Percentiles rank a stretch among this genome's conserved stretches.
phyloP scores from a whole-genome alignment of 2,797 vertebrate species.

The Limosa lapponica region DNA sequence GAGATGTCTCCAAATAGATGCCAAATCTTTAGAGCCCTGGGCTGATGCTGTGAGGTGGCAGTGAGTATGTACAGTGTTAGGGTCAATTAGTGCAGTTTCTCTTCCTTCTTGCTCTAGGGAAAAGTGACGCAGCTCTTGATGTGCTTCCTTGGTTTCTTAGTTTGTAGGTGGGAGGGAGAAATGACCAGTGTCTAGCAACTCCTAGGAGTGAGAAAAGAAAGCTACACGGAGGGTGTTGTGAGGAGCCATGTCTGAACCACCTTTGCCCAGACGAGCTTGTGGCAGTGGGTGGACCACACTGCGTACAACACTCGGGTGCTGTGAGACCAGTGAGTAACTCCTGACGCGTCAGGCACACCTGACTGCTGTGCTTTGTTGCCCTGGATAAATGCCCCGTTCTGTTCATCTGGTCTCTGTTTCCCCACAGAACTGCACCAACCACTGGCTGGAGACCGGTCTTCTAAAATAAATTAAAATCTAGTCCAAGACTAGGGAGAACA shows the following conservation, averaged over 20 bases:
- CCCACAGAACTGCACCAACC: background rate
- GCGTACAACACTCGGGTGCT: background rate
- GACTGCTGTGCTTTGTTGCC: background rate
- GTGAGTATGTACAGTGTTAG: no score
- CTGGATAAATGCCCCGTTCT: background rate
- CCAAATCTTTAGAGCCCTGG: background rate
- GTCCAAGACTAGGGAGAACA: background rate
- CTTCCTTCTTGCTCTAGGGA: background rate
- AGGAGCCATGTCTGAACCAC: background rate
- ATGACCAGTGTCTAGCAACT: background rate
- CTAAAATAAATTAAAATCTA: background rate
- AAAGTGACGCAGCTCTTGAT: background rate
- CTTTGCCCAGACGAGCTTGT: background rate
- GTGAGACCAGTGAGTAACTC: background rate
- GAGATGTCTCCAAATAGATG: background rate
- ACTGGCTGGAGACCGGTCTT: background rate
- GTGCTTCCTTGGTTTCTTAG: background rate
- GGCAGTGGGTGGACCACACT: background rate
- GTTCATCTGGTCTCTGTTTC: background rate
- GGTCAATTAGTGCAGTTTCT: background rate
- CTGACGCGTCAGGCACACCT: background rate
- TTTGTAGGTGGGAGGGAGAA: background rate
- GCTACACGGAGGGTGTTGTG: background rate
- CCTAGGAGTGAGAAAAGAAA: background rate
- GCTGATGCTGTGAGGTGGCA: background rate